Evolutionary conservation across 2,797 vertebrate genomes (phyloP).

Genomic region (Parauchenoglanis punctatus): DNA sequence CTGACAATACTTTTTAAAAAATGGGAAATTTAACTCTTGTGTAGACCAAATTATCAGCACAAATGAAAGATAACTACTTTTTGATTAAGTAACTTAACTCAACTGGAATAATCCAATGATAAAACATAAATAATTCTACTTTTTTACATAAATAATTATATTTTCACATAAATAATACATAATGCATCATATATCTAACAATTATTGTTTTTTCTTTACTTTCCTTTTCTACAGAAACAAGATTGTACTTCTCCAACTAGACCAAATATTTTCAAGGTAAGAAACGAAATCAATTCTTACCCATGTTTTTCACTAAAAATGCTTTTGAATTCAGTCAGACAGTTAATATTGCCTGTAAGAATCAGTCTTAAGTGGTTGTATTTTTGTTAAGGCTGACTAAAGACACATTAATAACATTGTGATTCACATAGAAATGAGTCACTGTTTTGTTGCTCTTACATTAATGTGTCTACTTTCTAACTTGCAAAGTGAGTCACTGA

Average conservation of each 20-base stretch:
- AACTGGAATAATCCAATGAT: not conserved
- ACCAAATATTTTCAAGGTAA: slow-evolving; percentile 71
- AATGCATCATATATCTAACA: not conserved
- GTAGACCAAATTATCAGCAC: not conserved
- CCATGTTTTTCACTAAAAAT: not conserved
- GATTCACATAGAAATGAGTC: not conserved
- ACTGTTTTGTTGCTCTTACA: slow-evolving; percentile 6
- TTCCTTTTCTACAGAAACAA: slow-evolving; percentile 59
- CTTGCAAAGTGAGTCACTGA: slow-evolving; percentile 12
- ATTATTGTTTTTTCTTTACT: not conserved
- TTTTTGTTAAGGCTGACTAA: not conserved
- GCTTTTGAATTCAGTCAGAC: not conserved
- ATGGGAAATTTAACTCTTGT: not conserved
- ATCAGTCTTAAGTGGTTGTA: no score
- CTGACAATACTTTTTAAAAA: not conserved
- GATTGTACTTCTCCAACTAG: slow-evolving; percentile 60
- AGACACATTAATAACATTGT: not conserved
- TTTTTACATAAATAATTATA: not conserved
- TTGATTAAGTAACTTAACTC: not conserved
- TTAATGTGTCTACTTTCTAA: not conserved
- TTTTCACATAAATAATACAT: not conserved
- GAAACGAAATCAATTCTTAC: not conserved
- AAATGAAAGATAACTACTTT: not conserved
- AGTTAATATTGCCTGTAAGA: not conserved
- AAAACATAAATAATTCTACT: not conserved